Evolutionary conservation across 2,797 vertebrate species (phyloP).

Genomic region (Intellagama lesueurii): DNA sequence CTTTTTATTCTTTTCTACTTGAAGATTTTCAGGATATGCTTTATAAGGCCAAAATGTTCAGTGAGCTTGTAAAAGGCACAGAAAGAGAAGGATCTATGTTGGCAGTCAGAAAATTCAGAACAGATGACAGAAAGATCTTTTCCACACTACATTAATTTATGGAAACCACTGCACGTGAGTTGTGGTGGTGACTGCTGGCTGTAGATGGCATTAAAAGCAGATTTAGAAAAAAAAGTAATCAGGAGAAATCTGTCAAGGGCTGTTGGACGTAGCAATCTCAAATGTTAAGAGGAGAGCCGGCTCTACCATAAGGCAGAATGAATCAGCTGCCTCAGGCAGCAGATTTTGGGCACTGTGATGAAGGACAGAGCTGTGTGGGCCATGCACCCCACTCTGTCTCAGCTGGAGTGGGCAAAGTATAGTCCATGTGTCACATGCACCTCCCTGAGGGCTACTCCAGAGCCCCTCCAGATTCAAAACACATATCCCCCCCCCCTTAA

Average conservation of each 20-base stretch:
- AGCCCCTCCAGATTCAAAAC: no score
- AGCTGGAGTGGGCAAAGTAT: not conserved
- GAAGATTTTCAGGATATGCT: not conserved
- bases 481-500: no score
- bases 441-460: no score
- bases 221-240: not conserved
- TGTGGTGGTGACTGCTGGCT: not conserved
- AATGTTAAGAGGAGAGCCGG: not conserved
- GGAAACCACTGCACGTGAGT: not conserved
- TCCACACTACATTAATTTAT: not conserved
- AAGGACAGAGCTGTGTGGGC: not conserved
- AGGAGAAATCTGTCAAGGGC: no score
- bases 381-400: not conserved
- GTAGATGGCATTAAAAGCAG: no score
- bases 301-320: not conserved
- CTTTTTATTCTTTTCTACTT: not conserved
- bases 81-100: not conserved
- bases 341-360: not conserved
- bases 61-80: not conserved
- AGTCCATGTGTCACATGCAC: no score
- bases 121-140: not conserved
- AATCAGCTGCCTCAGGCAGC: not conserved
- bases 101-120: not conserved
- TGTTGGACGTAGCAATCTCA: not conserved
- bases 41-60: not conserved